A percentile compares a stretch with the other conserved stretches of the same genome.
phyloP scores from a whole-genome alignment of 2,113 vertebrate species.

The Mungos mungo region DNA sequence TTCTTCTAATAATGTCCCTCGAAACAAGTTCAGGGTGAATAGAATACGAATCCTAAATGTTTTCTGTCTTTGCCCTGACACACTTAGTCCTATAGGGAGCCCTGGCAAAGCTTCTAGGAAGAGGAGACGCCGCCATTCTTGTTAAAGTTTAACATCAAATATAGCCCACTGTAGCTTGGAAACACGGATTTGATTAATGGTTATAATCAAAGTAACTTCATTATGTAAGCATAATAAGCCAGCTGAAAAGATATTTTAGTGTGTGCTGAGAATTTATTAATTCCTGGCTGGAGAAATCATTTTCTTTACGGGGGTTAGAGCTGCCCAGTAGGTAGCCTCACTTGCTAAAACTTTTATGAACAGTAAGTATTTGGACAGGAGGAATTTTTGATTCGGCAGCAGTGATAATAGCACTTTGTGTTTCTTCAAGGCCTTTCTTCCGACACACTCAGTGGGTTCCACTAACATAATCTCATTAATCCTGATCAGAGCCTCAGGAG shows the following conservation, averaged over 20 bases:
- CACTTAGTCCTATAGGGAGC: conserved; percentile 86
- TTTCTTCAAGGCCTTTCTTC: not conserved
- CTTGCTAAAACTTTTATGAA: conserved; percentile 55
- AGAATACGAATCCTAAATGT: conserved; percentile 87
- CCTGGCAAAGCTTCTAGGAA: conserved; percentile 52
- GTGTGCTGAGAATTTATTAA: conserved; percentile 44
- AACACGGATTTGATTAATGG: conserved; percentile 85
- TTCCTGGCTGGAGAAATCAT: conserved; percentile 48
- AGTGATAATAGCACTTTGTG: not conserved
- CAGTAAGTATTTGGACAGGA: not conserved
- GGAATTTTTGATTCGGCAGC: not conserved
- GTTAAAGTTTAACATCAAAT: conserved; percentile 71
- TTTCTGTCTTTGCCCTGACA: conserved; percentile 86
- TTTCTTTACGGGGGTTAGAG: conserved; percentile 40
- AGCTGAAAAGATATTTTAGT: conserved; percentile 49
- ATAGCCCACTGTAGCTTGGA: conserved; percentile 43
- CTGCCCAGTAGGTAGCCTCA: not conserved
- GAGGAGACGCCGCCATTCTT: conserved; percentile 55
- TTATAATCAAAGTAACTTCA: conserved; percentile 89
- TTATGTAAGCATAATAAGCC: conserved; percentile 82
- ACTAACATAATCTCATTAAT: not conserved
- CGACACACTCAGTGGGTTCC: not conserved
- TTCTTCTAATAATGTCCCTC: conserved; percentile 82
- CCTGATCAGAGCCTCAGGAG: not conserved
- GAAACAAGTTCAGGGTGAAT: conserved; percentile 86